Base-by-base conservation (phyloP, 2,113 vertebrate genomes). In the Grammomys dolichurus region DNA sequence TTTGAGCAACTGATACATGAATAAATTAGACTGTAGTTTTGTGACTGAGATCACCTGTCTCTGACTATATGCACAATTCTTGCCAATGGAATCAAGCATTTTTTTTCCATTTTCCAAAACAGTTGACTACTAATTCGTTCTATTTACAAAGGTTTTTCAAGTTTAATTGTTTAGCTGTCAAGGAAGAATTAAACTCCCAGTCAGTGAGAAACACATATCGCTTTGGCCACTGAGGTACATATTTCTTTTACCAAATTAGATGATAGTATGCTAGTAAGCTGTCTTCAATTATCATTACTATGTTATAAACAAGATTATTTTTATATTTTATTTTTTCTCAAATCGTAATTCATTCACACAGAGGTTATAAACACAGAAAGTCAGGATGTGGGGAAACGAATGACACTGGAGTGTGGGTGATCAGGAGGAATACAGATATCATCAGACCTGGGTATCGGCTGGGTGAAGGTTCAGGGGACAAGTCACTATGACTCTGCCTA, bases 121-220 rank as follows among this genome's bases (percentile, higher is more conserved):
- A 69, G 51, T 26, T 72, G 85, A 96, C 22, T 54, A 96, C 22
- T 48, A 95, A 92, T 85, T 81, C n/a, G 75, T 46, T 85, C 7
- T 89, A 33, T 76, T 82, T 33, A 84, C 28, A 12, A 40, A 33
- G 9, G 46, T 40, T 86, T 60, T 22, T 40, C 40, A 82, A 86
- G 33, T n/a, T 36, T 22, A 94, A 84, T n/a, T 81, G 1, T 77
- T 77, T 78, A 69, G 4, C 51, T 94, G 43, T 75, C 96, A 95
- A 65, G 9, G 90, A 46, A 88, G 65, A 87, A 93, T 89, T 69
- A 82, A 58, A 75, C n/a, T 76, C 84, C 40, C 28, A 87, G 78
- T 26, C 13, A 28, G 20, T 46, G 16, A 48, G 20, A 82, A 36
- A 22, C 19, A 65, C 6, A 77, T 8, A 12, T 65, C 33, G 76